A percentile compares a stretch with the other conserved stretches of the same genome.
phyloP scores from a whole-genome alignment of 2,888 invertebrate genomes.

The Metacarcinus magister region DNA sequence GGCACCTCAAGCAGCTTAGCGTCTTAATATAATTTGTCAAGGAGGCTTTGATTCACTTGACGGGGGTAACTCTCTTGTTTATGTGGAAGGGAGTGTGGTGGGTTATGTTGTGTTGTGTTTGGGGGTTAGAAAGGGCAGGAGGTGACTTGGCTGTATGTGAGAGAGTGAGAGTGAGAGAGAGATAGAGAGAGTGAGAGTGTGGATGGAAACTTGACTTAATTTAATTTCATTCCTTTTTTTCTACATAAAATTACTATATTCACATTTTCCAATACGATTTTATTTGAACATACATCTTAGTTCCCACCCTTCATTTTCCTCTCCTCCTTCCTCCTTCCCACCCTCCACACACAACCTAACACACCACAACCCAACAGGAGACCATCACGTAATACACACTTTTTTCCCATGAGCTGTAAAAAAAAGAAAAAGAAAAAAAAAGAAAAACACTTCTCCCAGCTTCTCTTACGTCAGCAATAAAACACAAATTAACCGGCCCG shows the following conservation, averaged over 20 bases:
- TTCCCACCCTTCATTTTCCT: neutral
- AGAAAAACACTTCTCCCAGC: neutral
- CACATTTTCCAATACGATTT: no score
- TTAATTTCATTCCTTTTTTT: neutral
- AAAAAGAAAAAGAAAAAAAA: neutral
- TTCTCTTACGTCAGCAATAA: neutral
- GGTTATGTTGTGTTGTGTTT: slow-evolving; percentile 5
- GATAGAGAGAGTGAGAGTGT: neutral
- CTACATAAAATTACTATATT: neutral
- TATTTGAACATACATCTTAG: no score
- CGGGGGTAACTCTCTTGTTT: neutral
- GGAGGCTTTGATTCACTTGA: slow-evolving; percentile 45
- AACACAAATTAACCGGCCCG: slow-evolving; percentile 58
- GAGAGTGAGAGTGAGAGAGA: neutral
- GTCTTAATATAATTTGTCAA: slow-evolving; percentile 68
- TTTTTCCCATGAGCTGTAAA: neutral
- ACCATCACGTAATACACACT: neutral
- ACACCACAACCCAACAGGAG: no score
- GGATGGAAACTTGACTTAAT: neutral
- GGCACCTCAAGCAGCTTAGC: slow-evolving; percentile 37
- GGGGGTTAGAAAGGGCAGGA: neutral
- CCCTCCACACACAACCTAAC: neutral
- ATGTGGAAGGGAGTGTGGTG: slow-evolving; percentile 41
- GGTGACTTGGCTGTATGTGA: neutral
- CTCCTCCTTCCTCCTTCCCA: neutral